Percentiles rank a stretch among this genome's conserved stretches.
These are phyloP conservation scores for Sander lucioperca DNA, from an alignment of 2,113 vertebrate genomes.

Conservation along the genomic window DNA sequence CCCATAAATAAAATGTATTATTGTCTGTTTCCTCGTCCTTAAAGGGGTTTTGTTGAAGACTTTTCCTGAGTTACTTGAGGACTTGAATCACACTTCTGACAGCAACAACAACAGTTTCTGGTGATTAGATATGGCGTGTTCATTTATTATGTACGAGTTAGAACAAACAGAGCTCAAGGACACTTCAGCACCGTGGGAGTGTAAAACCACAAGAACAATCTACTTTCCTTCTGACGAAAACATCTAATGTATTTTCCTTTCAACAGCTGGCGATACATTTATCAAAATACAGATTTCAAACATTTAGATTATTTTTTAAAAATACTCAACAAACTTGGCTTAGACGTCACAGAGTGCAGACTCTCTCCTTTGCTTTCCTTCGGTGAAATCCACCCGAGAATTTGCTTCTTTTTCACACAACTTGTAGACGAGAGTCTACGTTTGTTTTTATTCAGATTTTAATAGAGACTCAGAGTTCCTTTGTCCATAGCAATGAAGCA, in stretches of 20 bases:
- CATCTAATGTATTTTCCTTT: not conserved
- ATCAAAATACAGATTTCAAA: conserved; percentile 51
- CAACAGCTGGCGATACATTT: conserved; percentile 22
- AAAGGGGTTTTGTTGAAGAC: no score
- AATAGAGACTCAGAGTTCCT: not conserved
- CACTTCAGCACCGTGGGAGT: not conserved
- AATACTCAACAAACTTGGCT: conserved; percentile 49
- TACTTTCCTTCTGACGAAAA: not conserved
- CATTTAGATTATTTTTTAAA: conserved; percentile 23
- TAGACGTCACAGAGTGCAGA: conserved; percentile 19
- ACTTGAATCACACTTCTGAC: no score
- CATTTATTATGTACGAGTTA: conserved; percentile 29
- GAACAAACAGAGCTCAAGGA: conserved; percentile 23
- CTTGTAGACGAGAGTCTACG: not conserved
- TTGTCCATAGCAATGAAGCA: not conserved
- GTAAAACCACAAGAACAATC: not conserved
- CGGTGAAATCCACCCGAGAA: not conserved
- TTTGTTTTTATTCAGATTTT: not conserved
- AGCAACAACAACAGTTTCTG: not conserved
- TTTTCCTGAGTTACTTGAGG: no score
- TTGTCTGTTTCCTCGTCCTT: no score
- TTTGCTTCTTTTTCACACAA: not conserved
- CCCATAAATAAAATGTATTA: no score
- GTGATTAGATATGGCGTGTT: not conserved
- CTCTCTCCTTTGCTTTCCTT: not conserved